Conservation (phyloP, 2,113 vertebrate species). For the Saguinus midas region DNA sequence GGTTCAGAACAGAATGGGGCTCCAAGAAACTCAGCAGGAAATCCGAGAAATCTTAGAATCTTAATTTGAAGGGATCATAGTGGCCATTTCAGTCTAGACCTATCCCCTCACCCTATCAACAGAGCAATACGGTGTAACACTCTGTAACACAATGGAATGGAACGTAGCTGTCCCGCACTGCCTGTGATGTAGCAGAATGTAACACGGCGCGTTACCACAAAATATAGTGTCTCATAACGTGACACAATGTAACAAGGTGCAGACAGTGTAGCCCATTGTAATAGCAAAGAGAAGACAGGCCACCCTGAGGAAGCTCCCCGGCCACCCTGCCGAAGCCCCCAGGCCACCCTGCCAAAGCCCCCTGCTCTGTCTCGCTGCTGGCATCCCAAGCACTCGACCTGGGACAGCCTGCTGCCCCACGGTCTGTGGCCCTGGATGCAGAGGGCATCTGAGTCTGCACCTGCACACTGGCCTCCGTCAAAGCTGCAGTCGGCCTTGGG, state of each 20-base stretch:
- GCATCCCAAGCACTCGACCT: rapidly evolving
- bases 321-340: too few relatives aligned
- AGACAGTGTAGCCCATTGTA: not conserved
- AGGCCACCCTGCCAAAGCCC: too few relatives aligned
- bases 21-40: not conserved
- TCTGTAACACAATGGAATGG: not conserved
- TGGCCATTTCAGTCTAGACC: not conserved
- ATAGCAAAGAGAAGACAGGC: not conserved
- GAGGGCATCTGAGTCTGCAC: not conserved
- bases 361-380: not conserved
- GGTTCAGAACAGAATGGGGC: not conserved
- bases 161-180: too few relatives aligned
- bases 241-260: not conserved
- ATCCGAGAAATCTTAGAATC: not conserved
- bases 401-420: not conserved
- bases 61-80: not conserved
- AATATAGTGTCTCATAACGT: rapidly evolving
- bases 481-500: not conserved
- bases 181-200: not conserved
- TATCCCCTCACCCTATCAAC: not conserved
- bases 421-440: not conserved
- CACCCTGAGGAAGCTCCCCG: not conserved
- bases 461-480: not conserved
- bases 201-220: not conserved
- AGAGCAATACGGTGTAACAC: not conserved